Evolutionary conservation across 2,113 vertebrate genomes (phyloP).

Genomic region (Merops nubicus): DNA sequence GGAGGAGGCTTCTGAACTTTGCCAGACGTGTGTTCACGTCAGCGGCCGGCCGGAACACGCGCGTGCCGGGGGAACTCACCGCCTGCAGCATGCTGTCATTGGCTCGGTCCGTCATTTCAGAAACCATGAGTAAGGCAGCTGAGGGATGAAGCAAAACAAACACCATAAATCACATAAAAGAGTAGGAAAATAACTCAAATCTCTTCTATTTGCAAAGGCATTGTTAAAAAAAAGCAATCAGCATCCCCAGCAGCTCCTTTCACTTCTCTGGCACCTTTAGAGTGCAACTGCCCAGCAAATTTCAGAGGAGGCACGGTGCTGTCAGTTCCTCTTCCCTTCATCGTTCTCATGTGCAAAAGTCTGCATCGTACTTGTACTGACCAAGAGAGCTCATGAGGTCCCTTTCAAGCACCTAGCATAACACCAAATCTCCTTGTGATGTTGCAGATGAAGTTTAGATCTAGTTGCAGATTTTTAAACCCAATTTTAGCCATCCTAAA

Average conservation of each 20-base stretch:
- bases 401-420: not conserved
- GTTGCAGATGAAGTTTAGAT: too few species aligned
- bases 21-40: not conserved
- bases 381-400: not conserved
- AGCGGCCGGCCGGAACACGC: not conserved
- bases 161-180: not conserved
- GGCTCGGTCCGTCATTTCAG: conserved; percentile 89
- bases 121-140: conserved; percentile 91
- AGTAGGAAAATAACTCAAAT: not conserved
- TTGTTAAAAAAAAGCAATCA: not conserved
- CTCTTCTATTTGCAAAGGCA: not conserved
- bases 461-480: not conserved
- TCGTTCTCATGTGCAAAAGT: not conserved
- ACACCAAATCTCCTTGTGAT: not conserved
- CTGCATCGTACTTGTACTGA: not conserved
- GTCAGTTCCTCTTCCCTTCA: not conserved
- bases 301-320: not conserved
- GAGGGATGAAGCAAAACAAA: conserved; percentile 32
- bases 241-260: not conserved
- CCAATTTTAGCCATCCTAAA: not conserved
- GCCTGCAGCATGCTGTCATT: conserved; percentile 93
- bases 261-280: not conserved
- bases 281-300: not conserved
- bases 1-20: not conserved
- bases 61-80: conserved; percentile 79